Conservation (phyloP, 2,888 invertebrate genomes). For the Pemphredon lugubris region DNA sequence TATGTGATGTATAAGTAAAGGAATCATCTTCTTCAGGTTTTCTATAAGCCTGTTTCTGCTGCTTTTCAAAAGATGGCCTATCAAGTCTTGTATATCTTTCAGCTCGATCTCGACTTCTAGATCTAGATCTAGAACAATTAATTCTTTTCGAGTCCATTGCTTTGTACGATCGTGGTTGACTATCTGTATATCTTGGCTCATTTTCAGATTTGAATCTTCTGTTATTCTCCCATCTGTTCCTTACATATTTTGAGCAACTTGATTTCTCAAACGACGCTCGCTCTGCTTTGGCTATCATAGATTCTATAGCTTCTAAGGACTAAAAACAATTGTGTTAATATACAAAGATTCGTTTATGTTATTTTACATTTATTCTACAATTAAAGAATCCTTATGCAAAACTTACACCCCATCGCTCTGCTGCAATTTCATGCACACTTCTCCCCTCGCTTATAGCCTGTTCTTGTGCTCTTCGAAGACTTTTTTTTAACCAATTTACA, state of each 20-base stretch:
- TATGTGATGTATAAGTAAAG: constrained; percentile 9
- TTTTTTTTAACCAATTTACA: constrained; percentile 82
- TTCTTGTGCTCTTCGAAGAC: constrained; percentile 82
- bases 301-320: constrained; percentile 82
- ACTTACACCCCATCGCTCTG: constrained; percentile 84
- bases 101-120: constrained; percentile 21
- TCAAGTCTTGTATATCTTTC: constrained; percentile 4
- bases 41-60: constrained; percentile 54
- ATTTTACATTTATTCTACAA: background rate
- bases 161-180: background rate
- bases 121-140: constrained; percentile 17
- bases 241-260: background rate
- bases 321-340: constrained; percentile 72
- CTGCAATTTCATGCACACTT: constrained; percentile 83
- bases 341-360: background rate
- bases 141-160: background rate
- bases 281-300: constrained; percentile 82
- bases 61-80: constrained; percentile 1
- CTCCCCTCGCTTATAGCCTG: constrained; percentile 82
- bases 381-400: background rate
- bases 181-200: background rate
- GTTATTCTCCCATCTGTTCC: background rate
- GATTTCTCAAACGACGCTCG: constrained; percentile 34
- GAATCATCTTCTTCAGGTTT: constrained; percentile 67
- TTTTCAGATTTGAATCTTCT: background rate